Evolutionary conservation across 2,888 invertebrate species (phyloP).

Genomic region (Hermaeophaga mercurialis): DNA sequence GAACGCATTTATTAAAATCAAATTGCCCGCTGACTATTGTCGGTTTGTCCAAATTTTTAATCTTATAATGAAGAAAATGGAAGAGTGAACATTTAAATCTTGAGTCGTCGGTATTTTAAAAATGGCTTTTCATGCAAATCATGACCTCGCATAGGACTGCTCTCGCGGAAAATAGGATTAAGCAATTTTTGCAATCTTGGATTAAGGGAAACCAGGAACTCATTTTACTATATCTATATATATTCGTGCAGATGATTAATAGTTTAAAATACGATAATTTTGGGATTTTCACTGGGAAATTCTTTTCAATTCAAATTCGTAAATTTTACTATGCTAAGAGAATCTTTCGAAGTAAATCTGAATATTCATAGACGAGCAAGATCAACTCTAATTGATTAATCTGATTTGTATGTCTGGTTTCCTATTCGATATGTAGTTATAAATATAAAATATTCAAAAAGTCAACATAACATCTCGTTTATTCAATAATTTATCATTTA

Average conservation of each 20-base stretch:
- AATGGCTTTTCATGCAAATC: slow-evolving; percentile 22
- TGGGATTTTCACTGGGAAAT: too few species aligned
- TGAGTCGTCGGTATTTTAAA: slow-evolving; percentile 12
- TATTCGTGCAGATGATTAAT: slow-evolving; percentile 7
- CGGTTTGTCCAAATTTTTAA: not conserved
- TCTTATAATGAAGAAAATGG: slow-evolving; percentile 1
- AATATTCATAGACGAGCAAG: too few species aligned
- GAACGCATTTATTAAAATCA: too few species aligned
- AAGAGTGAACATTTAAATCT: slow-evolving; percentile 6
- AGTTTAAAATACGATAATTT: slow-evolving; percentile 4
- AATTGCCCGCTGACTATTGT: not conserved
- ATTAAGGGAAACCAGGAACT: slow-evolving; percentile 8
- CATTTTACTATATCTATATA: slow-evolving; percentile 3
- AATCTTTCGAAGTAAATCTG: too few species aligned
- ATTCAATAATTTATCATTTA: too few species aligned
- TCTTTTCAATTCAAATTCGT: too few species aligned
- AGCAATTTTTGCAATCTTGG: slow-evolving; percentile 11
- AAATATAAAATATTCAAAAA: too few species aligned
- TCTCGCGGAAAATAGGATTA: slow-evolving; percentile 18
- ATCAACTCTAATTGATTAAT: too few species aligned
- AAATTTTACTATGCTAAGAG: too few species aligned
- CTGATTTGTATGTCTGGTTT: too few species aligned
- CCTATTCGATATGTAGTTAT: too few species aligned
- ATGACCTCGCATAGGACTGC: slow-evolving; percentile 16
- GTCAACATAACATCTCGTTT: too few species aligned